phyloP scores from a whole-genome alignment of 92 coral and sea anemone genomes.

The Zoanthus solanderi region DNA sequence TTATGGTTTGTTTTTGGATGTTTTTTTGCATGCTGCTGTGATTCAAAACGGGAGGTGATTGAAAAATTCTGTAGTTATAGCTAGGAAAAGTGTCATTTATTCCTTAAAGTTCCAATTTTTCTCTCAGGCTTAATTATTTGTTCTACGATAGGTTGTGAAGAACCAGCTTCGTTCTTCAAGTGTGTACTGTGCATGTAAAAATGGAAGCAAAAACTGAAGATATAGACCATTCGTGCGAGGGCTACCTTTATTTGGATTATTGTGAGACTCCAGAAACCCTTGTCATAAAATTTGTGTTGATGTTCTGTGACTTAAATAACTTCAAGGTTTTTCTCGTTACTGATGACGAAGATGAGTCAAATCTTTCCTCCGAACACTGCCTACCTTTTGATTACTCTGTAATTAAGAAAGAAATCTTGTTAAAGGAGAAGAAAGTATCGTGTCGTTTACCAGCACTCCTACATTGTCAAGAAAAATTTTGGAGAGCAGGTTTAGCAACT shows the following conservation, averaged over 20 bases:
- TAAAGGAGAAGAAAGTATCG: background rate
- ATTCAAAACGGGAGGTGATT: no score
- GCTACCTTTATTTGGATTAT: constrained; percentile 21
- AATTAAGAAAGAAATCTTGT: constrained; percentile 10
- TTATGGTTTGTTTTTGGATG: no score
- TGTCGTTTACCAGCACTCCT: constrained; percentile 37
- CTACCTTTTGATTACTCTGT: constrained; percentile 8
- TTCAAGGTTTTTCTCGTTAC: background rate
- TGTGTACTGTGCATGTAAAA: background rate
- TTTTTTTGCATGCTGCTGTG: no score
- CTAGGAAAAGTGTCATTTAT: no score
- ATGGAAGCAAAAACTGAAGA: constrained; percentile 11
- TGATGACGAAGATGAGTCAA: background rate
- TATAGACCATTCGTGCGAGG: background rate
- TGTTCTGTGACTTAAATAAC: constrained; percentile 23
- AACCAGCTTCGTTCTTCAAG: background rate
- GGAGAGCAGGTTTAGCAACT: constrained; percentile 42
- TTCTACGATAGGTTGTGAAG: no score
- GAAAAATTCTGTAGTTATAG: no score
- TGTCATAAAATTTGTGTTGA: constrained; percentile 30
- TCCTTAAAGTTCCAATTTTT: no score
- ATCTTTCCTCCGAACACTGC: background rate
- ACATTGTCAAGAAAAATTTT: constrained; percentile 12
- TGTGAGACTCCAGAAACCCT: constrained; percentile 28
- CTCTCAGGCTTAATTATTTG: no score